Conservation (phyloP, 1,140 invertebrate species). For the Cherax quadricarinatus region DNA sequence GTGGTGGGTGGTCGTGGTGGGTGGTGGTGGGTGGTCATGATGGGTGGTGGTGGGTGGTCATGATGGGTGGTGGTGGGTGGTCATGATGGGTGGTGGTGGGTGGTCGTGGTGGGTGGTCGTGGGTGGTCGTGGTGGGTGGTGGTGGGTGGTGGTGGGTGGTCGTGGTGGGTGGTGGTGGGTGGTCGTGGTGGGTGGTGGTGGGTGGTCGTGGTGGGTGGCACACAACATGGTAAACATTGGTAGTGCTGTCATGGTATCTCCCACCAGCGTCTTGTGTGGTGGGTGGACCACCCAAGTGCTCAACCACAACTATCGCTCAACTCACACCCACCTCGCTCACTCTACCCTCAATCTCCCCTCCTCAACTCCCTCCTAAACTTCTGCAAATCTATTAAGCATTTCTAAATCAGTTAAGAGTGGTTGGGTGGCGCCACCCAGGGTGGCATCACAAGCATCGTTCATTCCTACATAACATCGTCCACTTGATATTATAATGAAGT, state of each 20-base stretch:
- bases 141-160: too few relatives aligned
- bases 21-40: too few relatives aligned
- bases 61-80: too few relatives aligned
- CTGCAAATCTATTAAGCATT: not conserved
- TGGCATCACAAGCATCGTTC: constrained; percentile 6
- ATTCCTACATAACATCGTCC: not conserved
- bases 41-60: too few relatives aligned
- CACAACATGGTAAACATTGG: not conserved
- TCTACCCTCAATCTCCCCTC: not conserved
- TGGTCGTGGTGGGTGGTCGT: not conserved
- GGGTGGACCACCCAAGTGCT: not conserved
- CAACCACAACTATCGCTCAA: not conserved
- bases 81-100: not conserved
- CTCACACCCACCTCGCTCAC: not conserved
- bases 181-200: not conserved
- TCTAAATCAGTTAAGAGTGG: not conserved
- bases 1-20: too few relatives aligned
- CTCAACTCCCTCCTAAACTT: not conserved
- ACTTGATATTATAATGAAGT: not conserved
- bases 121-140: not conserved
- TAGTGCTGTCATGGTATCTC: not conserved
- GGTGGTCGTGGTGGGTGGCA: not conserved
- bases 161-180: too few relatives aligned
- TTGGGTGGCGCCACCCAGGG: constrained; percentile 36
- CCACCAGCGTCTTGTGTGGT: constrained; percentile 5